A percentile compares a stretch with the other conserved stretches of the same genome.
Evolutionary conservation across 30 jellyfish, hydroid and myxozoan species (phyloP).

Genomic region (Cassiopea xamachana): DNA sequence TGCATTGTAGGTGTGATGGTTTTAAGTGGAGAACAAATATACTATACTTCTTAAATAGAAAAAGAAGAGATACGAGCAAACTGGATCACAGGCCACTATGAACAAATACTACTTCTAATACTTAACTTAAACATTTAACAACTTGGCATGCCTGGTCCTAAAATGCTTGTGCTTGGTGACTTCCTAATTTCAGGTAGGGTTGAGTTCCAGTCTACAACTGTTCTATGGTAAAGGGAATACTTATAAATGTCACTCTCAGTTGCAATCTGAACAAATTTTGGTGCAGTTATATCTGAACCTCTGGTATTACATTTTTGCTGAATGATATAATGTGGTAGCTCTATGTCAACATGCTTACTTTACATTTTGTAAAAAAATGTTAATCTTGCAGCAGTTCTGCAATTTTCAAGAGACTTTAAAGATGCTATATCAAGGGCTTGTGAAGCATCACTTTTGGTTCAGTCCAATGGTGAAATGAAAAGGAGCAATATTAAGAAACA

Average conservation of each 20-base stretch:
- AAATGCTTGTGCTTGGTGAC: not conserved
- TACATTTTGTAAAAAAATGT: constrained; percentile 25
- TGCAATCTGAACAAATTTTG: constrained; percentile 11
- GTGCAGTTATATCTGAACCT: not conserved
- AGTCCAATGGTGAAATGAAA: too few species aligned
- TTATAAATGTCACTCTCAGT: not conserved
- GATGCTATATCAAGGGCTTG: too few species aligned
- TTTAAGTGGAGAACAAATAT: not conserved
- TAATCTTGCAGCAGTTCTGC: constrained; percentile 23
- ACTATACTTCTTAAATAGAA: not conserved
- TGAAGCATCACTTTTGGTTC: too few species aligned
- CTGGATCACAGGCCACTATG: not conserved
- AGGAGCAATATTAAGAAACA: too few species aligned
- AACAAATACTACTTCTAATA: not conserved
- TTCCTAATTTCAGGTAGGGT: not conserved
- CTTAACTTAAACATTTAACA: not conserved
- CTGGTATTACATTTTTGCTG: not conserved
- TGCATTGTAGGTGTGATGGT: not conserved
- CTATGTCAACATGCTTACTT: not conserved
- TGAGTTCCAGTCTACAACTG: not conserved
- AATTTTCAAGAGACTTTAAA: not conserved
- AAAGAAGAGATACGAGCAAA: not conserved
- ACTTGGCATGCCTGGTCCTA: not conserved
- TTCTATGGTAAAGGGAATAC: not conserved
- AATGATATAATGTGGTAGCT: not conserved